These are phyloP conservation scores for Manduca sexta DNA, from an alignment of 1,140 invertebrate genomes.

Conservation along the genomic window DNA sequence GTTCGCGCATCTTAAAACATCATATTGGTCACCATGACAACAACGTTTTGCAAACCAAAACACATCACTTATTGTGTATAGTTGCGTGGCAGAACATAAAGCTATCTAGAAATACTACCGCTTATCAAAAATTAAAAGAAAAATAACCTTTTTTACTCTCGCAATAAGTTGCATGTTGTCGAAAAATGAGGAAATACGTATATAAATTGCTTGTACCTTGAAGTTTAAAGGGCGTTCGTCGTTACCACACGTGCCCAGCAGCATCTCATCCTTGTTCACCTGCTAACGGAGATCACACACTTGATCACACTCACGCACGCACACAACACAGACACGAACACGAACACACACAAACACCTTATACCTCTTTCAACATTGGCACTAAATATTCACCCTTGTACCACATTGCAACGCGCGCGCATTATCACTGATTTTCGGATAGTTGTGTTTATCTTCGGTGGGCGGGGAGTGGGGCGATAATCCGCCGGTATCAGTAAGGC, in stretches of 20 bases:
- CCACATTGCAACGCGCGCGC: slow-evolving; percentile 20
- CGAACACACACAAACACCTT: neutral
- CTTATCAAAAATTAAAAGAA: no score
- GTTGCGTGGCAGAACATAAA: no score
- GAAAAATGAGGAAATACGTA: slow-evolving; percentile 1
- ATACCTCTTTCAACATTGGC: slow-evolving; percentile 26
- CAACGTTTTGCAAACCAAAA: no score
- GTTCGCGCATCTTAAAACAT: no score
- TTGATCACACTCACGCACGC: slow-evolving; percentile 4
- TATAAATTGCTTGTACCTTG: slow-evolving; percentile 21
- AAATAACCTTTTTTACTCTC: no score
- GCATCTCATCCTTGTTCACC: slow-evolving; percentile 22
- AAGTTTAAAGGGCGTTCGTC: slow-evolving; percentile 26
- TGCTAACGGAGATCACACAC: slow-evolving; percentile 17
- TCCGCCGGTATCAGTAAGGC: no score
- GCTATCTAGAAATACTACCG: no score
- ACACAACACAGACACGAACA: neutral
- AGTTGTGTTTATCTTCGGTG: neutral
- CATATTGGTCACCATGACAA: no score
- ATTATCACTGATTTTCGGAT: neutral
- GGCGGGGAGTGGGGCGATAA: no score
- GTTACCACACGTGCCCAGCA: slow-evolving; percentile 31
- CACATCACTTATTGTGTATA: no score
- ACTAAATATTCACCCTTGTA: slow-evolving; percentile 23
- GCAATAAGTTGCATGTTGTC: no score